phyloP scores from a whole-genome alignment of 2,797 vertebrate genomes.

The Clarias platycephalus region DNA sequence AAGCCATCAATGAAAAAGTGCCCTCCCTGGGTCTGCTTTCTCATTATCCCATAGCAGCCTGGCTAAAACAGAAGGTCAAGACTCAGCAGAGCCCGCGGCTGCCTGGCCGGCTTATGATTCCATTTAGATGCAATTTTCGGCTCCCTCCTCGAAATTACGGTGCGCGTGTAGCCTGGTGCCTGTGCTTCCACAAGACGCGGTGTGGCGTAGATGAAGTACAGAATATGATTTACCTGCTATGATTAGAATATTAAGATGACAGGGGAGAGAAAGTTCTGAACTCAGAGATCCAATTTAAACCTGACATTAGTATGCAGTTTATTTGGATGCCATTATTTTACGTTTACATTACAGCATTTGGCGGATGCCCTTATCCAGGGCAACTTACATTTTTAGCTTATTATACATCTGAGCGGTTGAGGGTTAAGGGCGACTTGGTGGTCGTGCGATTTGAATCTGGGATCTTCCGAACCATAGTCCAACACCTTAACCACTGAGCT shows the following conservation, averaged over 20 bases:
- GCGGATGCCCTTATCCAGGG: too few species aligned
- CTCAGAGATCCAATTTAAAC: constrained; percentile 14
- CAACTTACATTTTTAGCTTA: too few species aligned
- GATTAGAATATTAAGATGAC: constrained; percentile 37
- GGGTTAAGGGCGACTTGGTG: too few species aligned
- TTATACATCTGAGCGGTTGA: too few species aligned
- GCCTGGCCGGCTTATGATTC: constrained; percentile 69
- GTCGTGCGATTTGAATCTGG: too few species aligned
- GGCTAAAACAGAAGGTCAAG: constrained; percentile 76
- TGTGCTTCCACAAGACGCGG: constrained; percentile 49
- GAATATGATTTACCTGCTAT: constrained; percentile 14
- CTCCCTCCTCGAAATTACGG: constrained; percentile 65
- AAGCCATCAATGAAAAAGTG: constrained; percentile 53
- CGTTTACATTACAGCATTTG: too few species aligned
- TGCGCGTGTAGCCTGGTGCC: constrained; percentile 53
- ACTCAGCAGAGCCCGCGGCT: constrained; percentile 73
- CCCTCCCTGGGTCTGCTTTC: constrained; percentile 68
- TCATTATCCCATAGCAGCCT: constrained; percentile 75
- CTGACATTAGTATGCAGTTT: not conserved
- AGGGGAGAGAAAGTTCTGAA: not conserved
- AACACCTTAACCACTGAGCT: too few species aligned
- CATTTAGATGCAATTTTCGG: constrained; percentile 74
- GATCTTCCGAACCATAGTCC: too few species aligned
- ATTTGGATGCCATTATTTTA: not conserved
- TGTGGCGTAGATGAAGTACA: constrained; percentile 20